phyloP scores from a whole-genome alignment of 1,140 invertebrate genomes.

The Pinna nobilis region DNA sequence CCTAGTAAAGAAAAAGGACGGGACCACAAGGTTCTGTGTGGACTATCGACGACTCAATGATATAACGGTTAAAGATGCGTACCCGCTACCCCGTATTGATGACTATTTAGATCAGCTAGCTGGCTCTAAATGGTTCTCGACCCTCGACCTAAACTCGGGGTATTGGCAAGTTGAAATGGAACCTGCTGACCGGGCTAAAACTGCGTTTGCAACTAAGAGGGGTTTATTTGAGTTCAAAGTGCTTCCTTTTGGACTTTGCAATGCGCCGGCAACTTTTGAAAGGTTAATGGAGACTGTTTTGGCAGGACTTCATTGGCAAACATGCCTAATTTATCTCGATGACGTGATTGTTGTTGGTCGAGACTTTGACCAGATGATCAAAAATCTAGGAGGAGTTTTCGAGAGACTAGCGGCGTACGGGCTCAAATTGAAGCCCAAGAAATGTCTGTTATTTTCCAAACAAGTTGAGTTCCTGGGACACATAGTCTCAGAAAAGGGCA shows the following conservation, averaged over 20 bases:
- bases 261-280: constrained; percentile 29
- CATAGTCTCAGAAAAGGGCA: neutral
- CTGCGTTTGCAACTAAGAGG: constrained; percentile 34
- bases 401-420: constrained; percentile 18
- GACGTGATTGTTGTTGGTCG: constrained; percentile 26
- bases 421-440: constrained; percentile 24
- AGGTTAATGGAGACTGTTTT: constrained; percentile 9
- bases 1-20: constrained; percentile 18
- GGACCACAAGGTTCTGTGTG: constrained; percentile 13
- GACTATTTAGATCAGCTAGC: constrained; percentile 31
- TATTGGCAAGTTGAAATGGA: constrained; percentile 47
- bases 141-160: constrained; percentile 37
- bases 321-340: constrained; percentile 32
- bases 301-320: constrained; percentile 13
- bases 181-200: constrained; percentile 23
- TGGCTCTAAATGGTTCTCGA: constrained; percentile 13
- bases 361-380: constrained; percentile 25
- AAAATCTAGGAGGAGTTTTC: constrained; percentile 26
- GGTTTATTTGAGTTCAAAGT: constrained; percentile 35
- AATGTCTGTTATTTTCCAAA: constrained; percentile 16
- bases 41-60: constrained; percentile 31
- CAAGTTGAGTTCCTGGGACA: constrained; percentile 32
- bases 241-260: constrained; percentile 35
- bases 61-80: constrained; percentile 25
- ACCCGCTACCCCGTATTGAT: constrained; percentile 35